A percentile compares a stretch with the other conserved stretches of the same genome.
Evolutionary conservation across 2,113 vertebrate species (phyloP).

Genomic region (Pomatostomus ruficeps): DNA sequence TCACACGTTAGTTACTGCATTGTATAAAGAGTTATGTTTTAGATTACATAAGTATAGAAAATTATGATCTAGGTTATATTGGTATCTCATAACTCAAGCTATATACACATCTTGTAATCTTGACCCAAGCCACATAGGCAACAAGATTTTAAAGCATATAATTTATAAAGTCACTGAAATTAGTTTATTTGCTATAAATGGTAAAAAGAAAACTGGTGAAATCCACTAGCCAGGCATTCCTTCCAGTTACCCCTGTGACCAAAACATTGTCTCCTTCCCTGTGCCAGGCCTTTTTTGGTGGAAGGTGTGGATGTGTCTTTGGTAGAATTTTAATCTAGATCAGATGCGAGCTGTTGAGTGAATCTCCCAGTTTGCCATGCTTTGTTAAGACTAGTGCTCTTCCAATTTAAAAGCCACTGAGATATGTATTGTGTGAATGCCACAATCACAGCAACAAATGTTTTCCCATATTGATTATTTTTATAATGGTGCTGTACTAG

Average conservation of each 20-base stretch:
- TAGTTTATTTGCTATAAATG: not conserved
- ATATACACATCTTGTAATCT: too few relatives aligned
- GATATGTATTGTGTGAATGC: not conserved
- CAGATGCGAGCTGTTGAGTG: not conserved
- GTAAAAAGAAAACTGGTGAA: not conserved
- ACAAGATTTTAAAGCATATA: not conserved
- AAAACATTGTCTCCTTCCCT: not conserved
- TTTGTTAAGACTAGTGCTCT: not conserved
- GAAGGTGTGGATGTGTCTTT: not conserved
- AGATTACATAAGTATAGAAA: too few relatives aligned
- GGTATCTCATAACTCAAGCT: too few relatives aligned
- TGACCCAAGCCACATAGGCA: too few relatives aligned
- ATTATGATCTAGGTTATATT: too few relatives aligned
- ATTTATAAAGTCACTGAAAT: not conserved
- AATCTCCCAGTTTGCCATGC: not conserved
- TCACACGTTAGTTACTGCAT: too few relatives aligned
- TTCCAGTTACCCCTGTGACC: not conserved
- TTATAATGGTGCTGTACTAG: not conserved
- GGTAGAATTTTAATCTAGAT: not conserved
- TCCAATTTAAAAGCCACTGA: not conserved
- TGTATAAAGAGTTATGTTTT: too few relatives aligned
- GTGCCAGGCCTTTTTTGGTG: not conserved
- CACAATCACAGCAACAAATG: not conserved
- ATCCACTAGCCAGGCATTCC: not conserved
- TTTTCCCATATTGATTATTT: not conserved